Base-by-base conservation (phyloP, 2,797 vertebrate species). In the Sternarchorhynchus goeldii region DNA sequence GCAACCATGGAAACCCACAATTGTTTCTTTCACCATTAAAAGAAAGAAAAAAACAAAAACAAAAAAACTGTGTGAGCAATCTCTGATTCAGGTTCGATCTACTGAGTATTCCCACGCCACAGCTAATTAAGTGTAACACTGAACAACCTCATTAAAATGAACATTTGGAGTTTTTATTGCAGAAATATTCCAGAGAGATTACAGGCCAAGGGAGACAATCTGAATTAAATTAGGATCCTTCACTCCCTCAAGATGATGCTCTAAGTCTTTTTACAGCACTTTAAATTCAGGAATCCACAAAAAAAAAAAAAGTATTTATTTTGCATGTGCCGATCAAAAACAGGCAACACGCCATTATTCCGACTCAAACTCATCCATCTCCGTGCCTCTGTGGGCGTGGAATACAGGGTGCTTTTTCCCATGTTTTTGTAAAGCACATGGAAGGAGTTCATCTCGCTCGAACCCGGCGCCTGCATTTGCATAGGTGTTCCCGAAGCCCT, bases 1-100 rank as follows among this genome's bases (percentile, higher is more conserved):
- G 86, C 78, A 87, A 85, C 87, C 86, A 89, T 89, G 81, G 86
- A 82, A 87, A 89, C 85, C 81, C 16, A 56, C 12, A 58, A 20
- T 32, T 25, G 31, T 56, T 36, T 39, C 25, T 21, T 18, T 50
- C 45, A 62, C 56, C 25, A 39, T 41, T 63, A 34, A 53, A 25
- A 6, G 45, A 76, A 29, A 71, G 53, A 79, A 25, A 4, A 56
- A 76, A 29, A 71, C 58, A 79, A 25, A 57, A 20, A 10, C 31
- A 7, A 29, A 34, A 17, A 68, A 39, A 57, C 56, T 32, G 39
- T 7, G 10, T 32, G 41, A 72, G 63, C 62, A 34, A 29, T 5
- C 64, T 50, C 78, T 36, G 56, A 14, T 75, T 14, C 20, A n/a
- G 50, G 65, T 73, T 55, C n/a, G 1, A 62, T 20, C 1, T 34